Base-by-base conservation (phyloP, 2,113 vertebrate genomes). In the Limnothrissa miodon region DNA sequence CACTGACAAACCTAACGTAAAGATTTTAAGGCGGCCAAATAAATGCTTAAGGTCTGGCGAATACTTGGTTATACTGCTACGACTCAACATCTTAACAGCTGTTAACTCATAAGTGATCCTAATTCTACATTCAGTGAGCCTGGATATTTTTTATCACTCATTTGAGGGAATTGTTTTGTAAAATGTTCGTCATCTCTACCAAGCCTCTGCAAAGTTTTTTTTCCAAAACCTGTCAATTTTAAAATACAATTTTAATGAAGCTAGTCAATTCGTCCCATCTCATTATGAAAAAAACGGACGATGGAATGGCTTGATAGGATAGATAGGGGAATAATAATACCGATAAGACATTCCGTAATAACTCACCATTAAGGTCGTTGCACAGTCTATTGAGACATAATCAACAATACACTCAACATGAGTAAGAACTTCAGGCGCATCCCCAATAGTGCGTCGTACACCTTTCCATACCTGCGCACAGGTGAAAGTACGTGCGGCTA, bases 1-100 rank as follows among this genome's bases (percentile, higher is more conserved):
- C 92, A 92, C 94, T 93, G 92, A 95, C 88, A 90, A 92, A 93
- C 92, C 91, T 88, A 89, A 88, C 36, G 10, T 74, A 4, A 62
- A 25, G 39, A 46, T 59, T 56, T 42, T 29, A 74, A 36, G 36
- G 23, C 62, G 62, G 83, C 70, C 83, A 81, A 42, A 81, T 53
- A 87, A 82, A 83, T 79, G 33, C 19, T 36, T 79, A 82, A 45
- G 15, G 70, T 21, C 66, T 74, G 29, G 29, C 29, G 66, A 33
- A 74, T 74, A 74, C 29, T 3, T 74, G 66, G 11, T 15, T 70
- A 33, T 36, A 11, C 33, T 33, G 66, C 66, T 13, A 74, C 66
- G 15, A 5, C 66, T 74, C 33, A 74, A 74, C 66, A 36, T 74
- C 66, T 36, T 11, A 36, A 74, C 66, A 74, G 25, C 29, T 56